Evolutionary conservation across 2,888 invertebrate species (phyloP), one percentile per base, ranked within the genome.

Genomic region (Eupithecia exiguata): DNA sequence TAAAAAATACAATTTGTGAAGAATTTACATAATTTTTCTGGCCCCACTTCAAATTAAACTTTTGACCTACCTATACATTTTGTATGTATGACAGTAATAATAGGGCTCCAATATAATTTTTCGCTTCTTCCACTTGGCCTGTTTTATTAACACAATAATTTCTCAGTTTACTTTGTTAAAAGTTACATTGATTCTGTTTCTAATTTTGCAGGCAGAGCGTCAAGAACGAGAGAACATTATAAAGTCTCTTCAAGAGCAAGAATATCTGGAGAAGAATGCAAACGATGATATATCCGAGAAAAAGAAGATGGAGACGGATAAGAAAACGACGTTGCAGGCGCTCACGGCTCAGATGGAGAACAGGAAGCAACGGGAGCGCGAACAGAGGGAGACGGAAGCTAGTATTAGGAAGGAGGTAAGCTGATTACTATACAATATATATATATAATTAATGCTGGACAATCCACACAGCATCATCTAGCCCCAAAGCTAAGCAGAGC

Each of bases 171-270:
- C 12, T 1, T 40, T 40, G 40, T 40, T 14, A 12, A 40, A 40
- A 40, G 2, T 14, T 14, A 40, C 14, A 5, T 14, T 40, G 18
- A 18, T 46, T 18, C 18, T 18, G 18, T 46, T 46, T 46, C 40
- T 43, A 5, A 43, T 25, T 35, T 80, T 81, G 0, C 83, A 94
- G 93, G 90, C 86, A 0, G 85, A 78, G 0, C 84, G 84, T 0
- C 81, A 80, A 74, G 94, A 95, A 75, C 88, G 95, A 5, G 88
- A 89, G 21, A 88, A 95, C 77, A 84, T 94, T 9, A 91, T 95
- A 53, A 91, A 89, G 72, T 84, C 89, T 6, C 87, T 95, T 0
- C 91, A 94, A 84, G 93, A 95, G 75, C 95, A 95, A 81, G 95
- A 95, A 80, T 85, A 84, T 16, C 79, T 94, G 25, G 95, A 95